These are phyloP conservation scores for Diachasmimorpha longicaudata DNA, from an alignment of 1,140 invertebrate genomes.

Conservation along the genomic window DNA sequence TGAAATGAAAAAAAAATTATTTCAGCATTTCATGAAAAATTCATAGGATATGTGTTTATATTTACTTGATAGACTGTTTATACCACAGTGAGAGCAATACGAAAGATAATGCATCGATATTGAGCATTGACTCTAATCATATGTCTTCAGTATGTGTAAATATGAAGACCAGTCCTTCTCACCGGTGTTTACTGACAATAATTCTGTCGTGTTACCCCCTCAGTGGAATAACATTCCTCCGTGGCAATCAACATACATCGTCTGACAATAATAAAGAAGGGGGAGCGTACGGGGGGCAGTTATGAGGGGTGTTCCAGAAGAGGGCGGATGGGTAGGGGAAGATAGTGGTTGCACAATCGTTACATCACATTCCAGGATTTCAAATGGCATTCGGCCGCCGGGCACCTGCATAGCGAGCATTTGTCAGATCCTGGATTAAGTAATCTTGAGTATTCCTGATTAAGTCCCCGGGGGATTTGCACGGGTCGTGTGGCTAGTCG, in stretches of 20 bases:
- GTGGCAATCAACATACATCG: not conserved
- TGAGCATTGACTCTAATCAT: not conserved
- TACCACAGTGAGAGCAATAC: not conserved
- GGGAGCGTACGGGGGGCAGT: not conserved
- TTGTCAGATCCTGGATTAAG: constrained; percentile 47
- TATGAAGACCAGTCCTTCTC: not conserved
- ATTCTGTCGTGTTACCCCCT: not conserved
- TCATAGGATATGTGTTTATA: not conserved
- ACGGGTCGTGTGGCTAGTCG: not conserved
- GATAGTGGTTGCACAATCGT: constrained; percentile 45
- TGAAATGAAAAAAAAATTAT: too few species aligned
- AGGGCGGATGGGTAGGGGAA: not conserved
- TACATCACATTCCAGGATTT: constrained; percentile 51
- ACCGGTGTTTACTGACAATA: not conserved
- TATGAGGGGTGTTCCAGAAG: not conserved
- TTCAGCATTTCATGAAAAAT: not conserved
- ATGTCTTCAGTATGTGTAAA: not conserved
- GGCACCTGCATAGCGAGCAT: constrained; percentile 49
- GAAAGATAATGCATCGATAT: not conserved
- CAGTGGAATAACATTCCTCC: constrained; percentile 19
- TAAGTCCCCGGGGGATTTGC: constrained; percentile 33
- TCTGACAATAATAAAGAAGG: not conserved
- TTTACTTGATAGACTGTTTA: not conserved
- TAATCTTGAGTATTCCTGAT: constrained; percentile 40
- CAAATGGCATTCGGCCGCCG: constrained; percentile 49